Evolutionary conservation across 1,140 invertebrate species (phyloP).

Genomic region (Aphis craccivora): DNA sequence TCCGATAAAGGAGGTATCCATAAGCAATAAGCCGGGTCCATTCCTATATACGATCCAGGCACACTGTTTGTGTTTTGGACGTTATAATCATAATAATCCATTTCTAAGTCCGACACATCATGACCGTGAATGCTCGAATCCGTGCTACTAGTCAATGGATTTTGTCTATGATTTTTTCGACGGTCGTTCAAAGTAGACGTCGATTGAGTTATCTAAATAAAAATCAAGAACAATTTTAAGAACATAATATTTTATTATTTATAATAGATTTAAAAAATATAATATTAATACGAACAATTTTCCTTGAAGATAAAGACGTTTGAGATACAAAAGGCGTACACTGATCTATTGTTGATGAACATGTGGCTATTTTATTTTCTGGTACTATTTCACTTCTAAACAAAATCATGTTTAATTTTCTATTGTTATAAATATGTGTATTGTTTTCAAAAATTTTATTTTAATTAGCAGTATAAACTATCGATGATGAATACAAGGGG

Average conservation of each 20-base stretch:
- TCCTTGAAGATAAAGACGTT: slow-evolving; percentile 29
- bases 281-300: slow-evolving; percentile 28
- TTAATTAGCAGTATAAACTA: too few relatives aligned
- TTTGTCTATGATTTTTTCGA: background rate
- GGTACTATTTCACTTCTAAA: slow-evolving; percentile 31
- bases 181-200: background rate
- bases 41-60: slow-evolving; percentile 82
- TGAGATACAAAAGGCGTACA: slow-evolving; percentile 30
- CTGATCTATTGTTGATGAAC: background rate
- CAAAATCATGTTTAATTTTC: background rate
- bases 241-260: background rate
- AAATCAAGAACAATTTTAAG: background rate
- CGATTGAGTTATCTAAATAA: slow-evolving; percentile 19
- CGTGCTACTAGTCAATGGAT: slow-evolving; percentile 66
- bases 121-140: slow-evolving; percentile 75
- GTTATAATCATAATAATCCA: slow-evolving; percentile 90
- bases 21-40: slow-evolving; percentile 85
- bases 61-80: slow-evolving; percentile 79
- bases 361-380: background rate
- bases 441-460: too few relatives aligned
- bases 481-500: too few relatives aligned
- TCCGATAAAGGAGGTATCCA: slow-evolving; percentile 80
- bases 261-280: background rate
- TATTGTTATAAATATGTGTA: background rate
- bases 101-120: slow-evolving; percentile 75